Evolutionary conservation across 64 coral and sea anemone genomes (phyloP).

Genomic region (Trachythela sp.): DNA sequence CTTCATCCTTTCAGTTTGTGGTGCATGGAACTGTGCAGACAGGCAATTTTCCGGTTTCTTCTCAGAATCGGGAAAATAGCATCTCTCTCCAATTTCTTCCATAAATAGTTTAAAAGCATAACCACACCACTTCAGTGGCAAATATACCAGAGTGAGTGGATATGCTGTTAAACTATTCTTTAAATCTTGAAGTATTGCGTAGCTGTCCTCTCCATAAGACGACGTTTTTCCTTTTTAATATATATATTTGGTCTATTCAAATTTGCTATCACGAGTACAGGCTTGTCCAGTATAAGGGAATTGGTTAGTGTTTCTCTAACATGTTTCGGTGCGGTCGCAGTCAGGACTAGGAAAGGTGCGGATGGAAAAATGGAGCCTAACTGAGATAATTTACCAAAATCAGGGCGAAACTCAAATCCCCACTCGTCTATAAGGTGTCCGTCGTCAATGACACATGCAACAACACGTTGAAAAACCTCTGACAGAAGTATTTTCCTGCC

Average conservation of each 20-base stretch:
- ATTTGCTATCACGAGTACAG: constrained; percentile 21
- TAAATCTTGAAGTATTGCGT: neutral
- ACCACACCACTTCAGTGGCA: neutral
- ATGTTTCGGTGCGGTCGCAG: constrained; percentile 55
- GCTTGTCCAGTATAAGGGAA: constrained; percentile 21
- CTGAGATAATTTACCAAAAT: constrained; percentile 47
- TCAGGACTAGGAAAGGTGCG: constrained; percentile 43
- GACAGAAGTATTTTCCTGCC: neutral
- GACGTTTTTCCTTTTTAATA: constrained; percentile 3
- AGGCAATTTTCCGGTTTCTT: neutral
- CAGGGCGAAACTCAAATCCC: constrained; percentile 33
- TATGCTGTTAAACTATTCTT: neutral
- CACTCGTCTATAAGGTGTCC: no score
- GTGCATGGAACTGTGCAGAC: constrained; percentile 52
- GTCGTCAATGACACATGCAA: neutral
- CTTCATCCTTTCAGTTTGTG: constrained; percentile 58
- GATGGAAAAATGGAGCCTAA: constrained; percentile 39
- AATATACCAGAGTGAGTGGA: neutral
- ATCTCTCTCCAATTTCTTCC: neutral
- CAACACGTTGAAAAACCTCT: neutral
- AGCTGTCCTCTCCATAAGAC: neutral
- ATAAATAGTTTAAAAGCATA: neutral
- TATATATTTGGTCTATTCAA: constrained; percentile 45
- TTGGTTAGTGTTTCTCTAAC: neutral
- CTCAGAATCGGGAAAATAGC: neutral